Evolutionary conservation across 1,140 invertebrate genomes (phyloP).

Genomic region (Papilio xuthus): DNA sequence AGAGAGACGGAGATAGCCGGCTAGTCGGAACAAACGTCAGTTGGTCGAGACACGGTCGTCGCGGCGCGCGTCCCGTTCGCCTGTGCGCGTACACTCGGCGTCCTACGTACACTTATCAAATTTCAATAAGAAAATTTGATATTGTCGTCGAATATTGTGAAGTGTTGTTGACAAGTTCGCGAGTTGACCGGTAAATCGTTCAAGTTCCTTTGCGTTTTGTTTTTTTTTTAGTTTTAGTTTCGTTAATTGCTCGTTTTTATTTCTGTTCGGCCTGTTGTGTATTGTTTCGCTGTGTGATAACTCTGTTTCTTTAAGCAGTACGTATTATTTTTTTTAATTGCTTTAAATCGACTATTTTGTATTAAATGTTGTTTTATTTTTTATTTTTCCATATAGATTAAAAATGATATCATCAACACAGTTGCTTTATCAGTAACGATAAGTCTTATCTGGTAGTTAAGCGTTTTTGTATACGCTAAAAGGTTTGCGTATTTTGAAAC

Average conservation of each 20-base stretch:
- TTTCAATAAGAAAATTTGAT: conserved; percentile 80
- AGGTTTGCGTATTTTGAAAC: conserved; percentile 50
- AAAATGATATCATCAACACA: conserved; percentile 72
- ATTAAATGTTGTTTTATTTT: conserved; percentile 48
- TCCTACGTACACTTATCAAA: conserved; percentile 74
- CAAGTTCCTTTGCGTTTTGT: conserved; percentile 55
- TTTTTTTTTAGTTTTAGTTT: conserved; percentile 64
- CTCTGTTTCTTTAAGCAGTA: conserved; percentile 66
- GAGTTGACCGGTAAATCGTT: conserved; percentile 69
- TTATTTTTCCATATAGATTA: conserved; percentile 47
- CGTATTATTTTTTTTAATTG: conserved; percentile 55
- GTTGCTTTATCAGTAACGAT: conserved; percentile 76
- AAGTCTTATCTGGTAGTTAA: conserved; percentile 67
- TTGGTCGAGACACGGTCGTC: conserved; percentile 59
- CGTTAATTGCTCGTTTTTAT: conserved; percentile 59
- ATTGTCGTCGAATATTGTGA: conserved; percentile 74
- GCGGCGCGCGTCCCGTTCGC: conserved; percentile 55
- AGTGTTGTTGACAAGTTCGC: conserved; percentile 67
- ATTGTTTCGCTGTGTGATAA: conserved; percentile 72
- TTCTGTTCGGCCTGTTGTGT: conserved; percentile 45
- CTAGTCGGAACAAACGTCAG: conserved; percentile 61
- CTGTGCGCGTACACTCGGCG: conserved; percentile 42
- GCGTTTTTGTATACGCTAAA: conserved; percentile 49
- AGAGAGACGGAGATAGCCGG: conserved; percentile 67
- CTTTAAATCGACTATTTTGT: conserved; percentile 47